Percentiles rank a stretch among this genome's conserved stretches.
Evolutionary conservation across 2,888 invertebrate genomes (phyloP).

Genomic region (Meghimatium bilineatum): DNA sequence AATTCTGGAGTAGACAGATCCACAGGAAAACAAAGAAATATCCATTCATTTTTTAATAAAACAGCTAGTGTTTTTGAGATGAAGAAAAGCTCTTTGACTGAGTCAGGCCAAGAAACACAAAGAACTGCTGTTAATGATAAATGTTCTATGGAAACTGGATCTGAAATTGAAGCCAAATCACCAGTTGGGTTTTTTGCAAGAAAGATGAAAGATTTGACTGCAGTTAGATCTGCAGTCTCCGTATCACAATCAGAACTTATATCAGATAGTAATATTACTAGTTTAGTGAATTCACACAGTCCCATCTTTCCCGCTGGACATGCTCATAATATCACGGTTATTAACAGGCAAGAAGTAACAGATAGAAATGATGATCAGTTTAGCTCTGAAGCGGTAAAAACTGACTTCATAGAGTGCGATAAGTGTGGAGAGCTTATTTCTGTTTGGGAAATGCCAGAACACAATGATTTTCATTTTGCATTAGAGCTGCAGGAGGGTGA

Average conservation of each 20-base stretch:
- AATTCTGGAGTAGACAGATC: conserved; percentile 11
- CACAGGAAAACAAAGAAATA: conserved; percentile 35
- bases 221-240: not conserved
- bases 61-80: not conserved
- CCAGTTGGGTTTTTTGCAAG: conserved; percentile 31
- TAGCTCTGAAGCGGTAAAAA: not conserved
- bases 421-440: conserved; percentile 84
- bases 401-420: conserved; percentile 79
- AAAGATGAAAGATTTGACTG: conserved; percentile 16
- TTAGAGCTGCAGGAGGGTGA: conserved; percentile 80
- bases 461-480: conserved; percentile 91
- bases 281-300: not conserved
- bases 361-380: not conserved
- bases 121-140: not conserved
- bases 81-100: not conserved
- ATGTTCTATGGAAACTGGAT: not conserved
- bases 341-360: not conserved
- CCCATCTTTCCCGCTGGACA: not conserved
- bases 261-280: not conserved
- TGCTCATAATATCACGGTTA: not conserved
- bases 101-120: not conserved
- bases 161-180: not conserved
- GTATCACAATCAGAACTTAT: not conserved
- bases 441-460: conserved; percentile 83
- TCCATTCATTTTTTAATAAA: conserved; percentile 47